These are phyloP conservation scores for Druon quercuslanigerum DNA, from an alignment of 1,140 invertebrate genomes.

Conservation along the genomic window DNA sequence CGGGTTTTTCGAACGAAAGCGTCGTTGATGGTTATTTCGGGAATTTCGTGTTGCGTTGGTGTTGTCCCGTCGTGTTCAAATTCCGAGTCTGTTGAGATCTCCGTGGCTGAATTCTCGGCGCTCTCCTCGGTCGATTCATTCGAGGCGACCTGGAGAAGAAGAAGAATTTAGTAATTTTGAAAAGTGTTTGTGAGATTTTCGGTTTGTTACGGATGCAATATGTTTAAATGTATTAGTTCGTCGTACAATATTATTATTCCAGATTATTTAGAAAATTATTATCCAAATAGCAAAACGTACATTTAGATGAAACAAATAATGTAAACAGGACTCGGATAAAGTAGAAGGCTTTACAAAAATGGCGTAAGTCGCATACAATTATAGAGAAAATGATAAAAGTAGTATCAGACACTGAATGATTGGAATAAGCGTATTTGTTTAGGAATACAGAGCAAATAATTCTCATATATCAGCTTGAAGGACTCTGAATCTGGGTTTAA, in stretches of 20 bases:
- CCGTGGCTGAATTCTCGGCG: constrained; percentile 88
- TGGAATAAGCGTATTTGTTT: too few species aligned
- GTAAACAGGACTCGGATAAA: too few species aligned
- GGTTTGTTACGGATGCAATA: not conserved
- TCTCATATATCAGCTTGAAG: too few species aligned
- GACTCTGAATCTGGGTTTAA: too few species aligned
- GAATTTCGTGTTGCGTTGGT: constrained; percentile 81
- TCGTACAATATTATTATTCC: not conserved
- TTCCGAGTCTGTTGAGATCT: constrained; percentile 93
- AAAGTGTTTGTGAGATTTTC: not conserved
- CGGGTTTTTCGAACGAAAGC: constrained; percentile 74
- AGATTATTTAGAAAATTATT: too few species aligned
- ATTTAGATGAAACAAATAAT: too few species aligned
- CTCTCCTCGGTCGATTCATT: constrained; percentile 81
- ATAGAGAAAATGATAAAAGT: too few species aligned
- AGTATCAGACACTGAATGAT: too few species aligned
- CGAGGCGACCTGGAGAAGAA: constrained; percentile 80
- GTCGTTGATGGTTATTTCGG: constrained; percentile 82
- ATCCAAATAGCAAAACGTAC: too few species aligned
- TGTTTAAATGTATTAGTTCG: constrained; percentile 1
- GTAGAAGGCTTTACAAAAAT: too few species aligned
- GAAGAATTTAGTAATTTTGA: constrained; percentile 10
- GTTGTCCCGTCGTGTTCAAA: constrained; percentile 88
- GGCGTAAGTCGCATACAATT: too few species aligned
- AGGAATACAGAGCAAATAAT: too few species aligned